Percentiles rank a stretch among this genome's conserved stretches.
These are phyloP conservation scores for Tromatobia lineatoria DNA, from an alignment of 2,888 invertebrate species.

Conservation along the genomic window DNA sequence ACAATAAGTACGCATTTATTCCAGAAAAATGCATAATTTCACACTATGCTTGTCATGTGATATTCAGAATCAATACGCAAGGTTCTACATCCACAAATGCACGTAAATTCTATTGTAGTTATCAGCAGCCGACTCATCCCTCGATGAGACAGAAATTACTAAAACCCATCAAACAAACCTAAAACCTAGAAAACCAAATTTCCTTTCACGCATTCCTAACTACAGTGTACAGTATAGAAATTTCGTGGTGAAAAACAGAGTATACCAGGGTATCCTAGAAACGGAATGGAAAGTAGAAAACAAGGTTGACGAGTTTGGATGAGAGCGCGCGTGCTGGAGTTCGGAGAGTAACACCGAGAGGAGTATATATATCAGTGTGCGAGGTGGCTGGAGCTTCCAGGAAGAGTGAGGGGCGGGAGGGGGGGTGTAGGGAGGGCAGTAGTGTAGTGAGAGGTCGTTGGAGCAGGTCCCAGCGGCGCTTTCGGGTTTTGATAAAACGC, in stretches of 20 bases:
- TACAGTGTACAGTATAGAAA: constrained; percentile 4
- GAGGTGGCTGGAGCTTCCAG: neutral
- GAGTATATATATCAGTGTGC: constrained; percentile 37
- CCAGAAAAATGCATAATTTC: too few relatives aligned
- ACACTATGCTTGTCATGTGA: too few relatives aligned
- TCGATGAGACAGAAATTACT: neutral
- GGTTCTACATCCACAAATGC: too few relatives aligned
- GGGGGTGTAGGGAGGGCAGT: constrained; percentile 42
- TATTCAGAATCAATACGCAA: too few relatives aligned
- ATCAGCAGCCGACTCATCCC: too few relatives aligned
- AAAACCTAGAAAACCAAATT: neutral
- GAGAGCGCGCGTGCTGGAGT: constrained; percentile 40
- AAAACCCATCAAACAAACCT: neutral
- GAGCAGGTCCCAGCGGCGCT: constrained; percentile 74
- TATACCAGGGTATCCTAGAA: constrained; percentile 3
- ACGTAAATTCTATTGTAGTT: too few relatives aligned
- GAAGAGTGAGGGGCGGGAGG: constrained; percentile 1
- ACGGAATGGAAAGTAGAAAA: constrained; percentile 54
- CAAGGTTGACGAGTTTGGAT: constrained; percentile 61
- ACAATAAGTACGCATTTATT: too few relatives aligned
- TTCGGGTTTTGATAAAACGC: constrained; percentile 82
- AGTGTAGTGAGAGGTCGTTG: constrained; percentile 69
- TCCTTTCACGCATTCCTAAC: neutral
- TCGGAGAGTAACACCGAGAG: constrained; percentile 16
- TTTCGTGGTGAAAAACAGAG: constrained; percentile 22